phyloP scores from a whole-genome alignment of 2,113 vertebrate species.

The Thalassarche chlororhynchos region DNA sequence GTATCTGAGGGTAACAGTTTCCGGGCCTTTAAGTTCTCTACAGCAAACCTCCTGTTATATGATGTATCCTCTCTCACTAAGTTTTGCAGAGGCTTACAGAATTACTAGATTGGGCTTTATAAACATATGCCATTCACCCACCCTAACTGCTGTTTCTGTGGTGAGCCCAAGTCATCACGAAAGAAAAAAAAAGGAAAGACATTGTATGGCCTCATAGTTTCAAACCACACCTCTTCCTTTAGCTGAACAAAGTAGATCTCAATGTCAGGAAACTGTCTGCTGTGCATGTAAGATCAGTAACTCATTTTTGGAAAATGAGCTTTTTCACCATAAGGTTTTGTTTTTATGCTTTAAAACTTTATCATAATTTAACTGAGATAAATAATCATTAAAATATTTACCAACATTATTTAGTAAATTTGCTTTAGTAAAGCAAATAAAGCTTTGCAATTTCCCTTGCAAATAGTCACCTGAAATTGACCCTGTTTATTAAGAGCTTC shows the following conservation, averaged over 20 bases:
- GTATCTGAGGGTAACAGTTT: neutral
- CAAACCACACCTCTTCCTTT: neutral
- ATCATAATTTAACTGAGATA: neutral
- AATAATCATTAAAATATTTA: conserved; percentile 30
- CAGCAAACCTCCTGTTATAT: neutral
- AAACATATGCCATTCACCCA: neutral
- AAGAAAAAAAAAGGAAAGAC: neutral
- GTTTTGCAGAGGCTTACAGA: neutral
- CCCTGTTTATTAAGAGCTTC: neutral
- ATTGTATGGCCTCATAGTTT: neutral
- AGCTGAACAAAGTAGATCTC: neutral
- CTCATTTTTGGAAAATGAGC: neutral
- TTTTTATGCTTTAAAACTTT: neutral
- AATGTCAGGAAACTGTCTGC: neutral
- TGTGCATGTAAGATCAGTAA: neutral
- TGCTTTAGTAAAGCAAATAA: neutral
- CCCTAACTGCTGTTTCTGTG: neutral
- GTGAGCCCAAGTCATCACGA: neutral
- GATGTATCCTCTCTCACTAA: neutral
- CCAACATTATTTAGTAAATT: neutral
- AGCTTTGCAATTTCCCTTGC: neutral
- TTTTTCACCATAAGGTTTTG: neutral
- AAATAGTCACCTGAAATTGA: neutral
- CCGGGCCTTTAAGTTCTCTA: neutral
- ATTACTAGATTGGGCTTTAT: neutral